phyloP scores from a whole-genome alignment of 2,113 vertebrate genomes.

The Chloroceryle aenea region DNA sequence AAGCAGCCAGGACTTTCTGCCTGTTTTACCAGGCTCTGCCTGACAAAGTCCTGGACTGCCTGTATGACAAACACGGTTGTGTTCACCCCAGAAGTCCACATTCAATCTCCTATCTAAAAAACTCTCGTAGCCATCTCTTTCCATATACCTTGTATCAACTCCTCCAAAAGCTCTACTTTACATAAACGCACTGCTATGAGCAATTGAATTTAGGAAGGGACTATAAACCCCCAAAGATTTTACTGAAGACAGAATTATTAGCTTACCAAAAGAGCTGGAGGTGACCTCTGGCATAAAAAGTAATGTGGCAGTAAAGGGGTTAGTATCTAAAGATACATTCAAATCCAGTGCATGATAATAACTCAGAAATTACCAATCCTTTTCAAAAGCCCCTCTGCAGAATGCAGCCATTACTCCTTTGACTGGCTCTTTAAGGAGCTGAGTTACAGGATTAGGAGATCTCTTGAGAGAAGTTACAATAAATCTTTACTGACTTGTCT shows the following conservation, averaged over 20 bases:
- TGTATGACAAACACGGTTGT: fast-evolving
- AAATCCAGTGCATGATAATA: slow-evolving; percentile 1
- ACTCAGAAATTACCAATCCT: slow-evolving; percentile 15
- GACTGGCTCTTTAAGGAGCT: slow-evolving; percentile 60
- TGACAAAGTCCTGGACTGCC: neutral
- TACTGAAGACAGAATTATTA: slow-evolving; percentile 17
- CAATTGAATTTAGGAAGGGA: neutral
- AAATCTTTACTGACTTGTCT: slow-evolving; percentile 71
- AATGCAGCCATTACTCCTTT: slow-evolving; percentile 25
- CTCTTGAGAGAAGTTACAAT: slow-evolving; percentile 60
- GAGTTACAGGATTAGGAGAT: slow-evolving; percentile 32
- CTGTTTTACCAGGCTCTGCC: neutral
- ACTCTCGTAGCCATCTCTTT: neutral
- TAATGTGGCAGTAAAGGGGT: slow-evolving; percentile 35
- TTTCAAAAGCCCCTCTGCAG: neutral
- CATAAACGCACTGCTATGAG: neutral
- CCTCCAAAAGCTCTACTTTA: neutral
- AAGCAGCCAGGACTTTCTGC: neutral
- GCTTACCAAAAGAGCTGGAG: neutral
- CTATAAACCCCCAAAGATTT: neutral
- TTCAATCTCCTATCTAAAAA: neutral
- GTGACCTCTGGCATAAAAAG: slow-evolving; percentile 37
- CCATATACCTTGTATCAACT: neutral
- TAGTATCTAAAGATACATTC: slow-evolving; percentile 9
- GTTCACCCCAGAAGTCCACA: neutral